Evolutionary conservation across 2,888 invertebrate genomes (phyloP).

Genomic region (Noctua fimbriata): DNA sequence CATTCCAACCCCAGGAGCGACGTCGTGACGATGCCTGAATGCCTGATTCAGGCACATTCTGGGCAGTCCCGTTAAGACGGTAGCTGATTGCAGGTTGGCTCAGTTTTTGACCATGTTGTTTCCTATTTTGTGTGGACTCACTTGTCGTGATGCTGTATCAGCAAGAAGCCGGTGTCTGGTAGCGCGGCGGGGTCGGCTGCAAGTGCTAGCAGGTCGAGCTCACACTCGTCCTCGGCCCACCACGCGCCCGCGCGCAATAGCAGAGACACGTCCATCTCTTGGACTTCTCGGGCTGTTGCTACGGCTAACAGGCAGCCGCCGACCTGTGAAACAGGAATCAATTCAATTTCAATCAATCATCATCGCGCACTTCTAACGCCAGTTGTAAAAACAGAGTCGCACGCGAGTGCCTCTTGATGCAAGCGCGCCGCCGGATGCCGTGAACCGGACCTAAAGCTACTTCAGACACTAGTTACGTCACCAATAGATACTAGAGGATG

Average conservation of each 20-base stretch:
- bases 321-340: constrained; percentile 86
- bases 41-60: background rate
- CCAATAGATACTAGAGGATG: background rate
- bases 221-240: constrained; percentile 99
- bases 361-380: background rate
- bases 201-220: constrained; percentile 97
- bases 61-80: background rate
- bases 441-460: background rate
- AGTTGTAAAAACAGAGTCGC: too few species aligned
- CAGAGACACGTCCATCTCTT: constrained; percentile 99
- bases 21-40: background rate
- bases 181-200: constrained; percentile 94
- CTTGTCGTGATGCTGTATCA: constrained; percentile 94
- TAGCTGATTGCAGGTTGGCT: background rate
- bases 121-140: constrained; percentile 62
- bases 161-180: constrained; percentile 96
- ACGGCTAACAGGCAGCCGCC: constrained; percentile 96
- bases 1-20: background rate
- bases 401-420: too few species aligned
- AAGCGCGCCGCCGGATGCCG: background rate
- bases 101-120: background rate
- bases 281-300: constrained; percentile 98
- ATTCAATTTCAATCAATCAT: background rate
- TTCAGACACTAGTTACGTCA: background rate
- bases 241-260: constrained; percentile 96